Conservation (phyloP, 2,797 vertebrate species). For the Gallinago stenura region DNA sequence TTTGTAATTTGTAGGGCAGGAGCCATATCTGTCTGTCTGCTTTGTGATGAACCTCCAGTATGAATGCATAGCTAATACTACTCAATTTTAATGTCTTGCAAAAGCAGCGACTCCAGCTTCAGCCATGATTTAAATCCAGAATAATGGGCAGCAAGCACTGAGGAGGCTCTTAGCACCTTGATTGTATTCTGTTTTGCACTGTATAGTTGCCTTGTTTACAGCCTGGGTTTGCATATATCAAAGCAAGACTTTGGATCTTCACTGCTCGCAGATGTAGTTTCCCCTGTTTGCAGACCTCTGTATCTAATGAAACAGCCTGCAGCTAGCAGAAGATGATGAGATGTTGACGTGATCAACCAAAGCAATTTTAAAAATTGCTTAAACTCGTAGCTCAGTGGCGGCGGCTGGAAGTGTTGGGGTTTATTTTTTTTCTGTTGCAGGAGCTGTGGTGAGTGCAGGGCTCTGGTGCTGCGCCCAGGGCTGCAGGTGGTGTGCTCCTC, state of each 20-base stretch:
- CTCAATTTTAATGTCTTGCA: neutral
- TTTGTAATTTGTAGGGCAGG: constrained; percentile 7
- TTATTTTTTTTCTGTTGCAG: neutral
- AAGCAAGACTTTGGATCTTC: neutral
- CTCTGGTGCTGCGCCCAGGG: neutral
- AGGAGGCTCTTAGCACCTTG: neutral
- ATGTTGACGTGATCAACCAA: neutral
- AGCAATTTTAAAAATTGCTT: neutral
- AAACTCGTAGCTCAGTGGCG: neutral
- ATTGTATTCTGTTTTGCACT: neutral
- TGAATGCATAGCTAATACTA: neutral
- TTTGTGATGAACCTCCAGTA: neutral
- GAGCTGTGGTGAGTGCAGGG: neutral
- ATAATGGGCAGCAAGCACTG: neutral
- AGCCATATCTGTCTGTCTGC: neutral
- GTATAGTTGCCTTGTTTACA: neutral
- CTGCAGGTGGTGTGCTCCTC: neutral
- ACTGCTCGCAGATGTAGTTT: neutral
- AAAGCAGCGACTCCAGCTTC: neutral
- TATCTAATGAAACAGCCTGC: neutral
- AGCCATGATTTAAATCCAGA: neutral
- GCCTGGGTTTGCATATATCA: neutral
- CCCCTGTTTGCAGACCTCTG: neutral
- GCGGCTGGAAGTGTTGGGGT: neutral
- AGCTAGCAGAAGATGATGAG: neutral